Evolutionary conservation across 1,140 invertebrate species (phyloP), one percentile per base, ranked within the genome.

Genomic region (Wasmannia auropunctata): DNA sequence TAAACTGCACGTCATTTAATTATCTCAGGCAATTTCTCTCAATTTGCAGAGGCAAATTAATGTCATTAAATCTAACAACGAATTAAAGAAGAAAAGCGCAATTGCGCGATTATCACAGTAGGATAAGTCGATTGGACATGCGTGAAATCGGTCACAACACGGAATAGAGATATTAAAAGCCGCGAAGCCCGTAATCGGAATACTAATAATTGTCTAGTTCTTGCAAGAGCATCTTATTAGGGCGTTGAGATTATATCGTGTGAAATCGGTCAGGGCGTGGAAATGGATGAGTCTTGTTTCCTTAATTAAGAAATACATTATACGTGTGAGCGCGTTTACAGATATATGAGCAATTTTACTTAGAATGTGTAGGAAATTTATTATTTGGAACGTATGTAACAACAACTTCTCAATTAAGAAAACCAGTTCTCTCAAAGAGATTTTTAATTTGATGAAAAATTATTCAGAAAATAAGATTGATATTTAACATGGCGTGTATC

Each of bases 241-340:
- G 43, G 8, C 2, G 51, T 65, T n/a, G n/a, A 65, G 60, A 79
- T 79, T 79, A 49, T 51, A 43, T 51, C 43, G 60, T 65, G 60
- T 65, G 76, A 79, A 79, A 56, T 65, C 43, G 60, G 43, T 22
- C 40, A 28, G n/a, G 40, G 40, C 58, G 60, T 51, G 76, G 43
- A 65, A 65, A 31, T 51, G 16, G 1, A 46, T 11, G 28, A 43
- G 25, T 16, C 72, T 83, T 72, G 51, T 83, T 19, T 58, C 34
- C 62, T 69, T 40, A 28, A 40, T 37, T 80, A 49, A 22, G 0
- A 19, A 2, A 81, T 56, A n/a, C n/a, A n/a, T n/a, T n/a, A n/a
- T n/a, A 16, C 14, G 14, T 54, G 34, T 16, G 14, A 79, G n/a
- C 11, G n/a, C 11, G 3, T 81, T 81, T 70, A 56, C 11, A 40